Evolutionary conservation across 2,113 vertebrate genomes (phyloP), one percentile per base, ranked within the genome.

Genomic region (Myxocyprinus asiaticus): DNA sequence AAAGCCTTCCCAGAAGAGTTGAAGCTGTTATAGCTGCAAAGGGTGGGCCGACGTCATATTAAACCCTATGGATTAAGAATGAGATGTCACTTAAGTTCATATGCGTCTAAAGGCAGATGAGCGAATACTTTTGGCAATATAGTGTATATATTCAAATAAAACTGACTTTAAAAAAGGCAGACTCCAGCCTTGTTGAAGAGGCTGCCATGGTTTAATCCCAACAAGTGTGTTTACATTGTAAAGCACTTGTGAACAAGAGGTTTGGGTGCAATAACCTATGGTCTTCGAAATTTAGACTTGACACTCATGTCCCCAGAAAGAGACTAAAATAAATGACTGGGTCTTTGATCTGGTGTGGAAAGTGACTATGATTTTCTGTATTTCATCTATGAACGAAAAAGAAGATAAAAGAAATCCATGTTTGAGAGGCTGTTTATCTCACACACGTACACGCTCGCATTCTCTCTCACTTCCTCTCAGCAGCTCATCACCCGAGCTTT

Each of bases 401-500:
- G 45, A 63, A 63, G 59, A 50, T 63, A 15, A 75, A 75, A 75
- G 58, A 65, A 64, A 76, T 55, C 62, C 62, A 55, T 17, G 74
- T 55, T 65, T 76, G 62, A 76, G 33, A 65, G 61, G 9, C 62
- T 76, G 74, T 76, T 76, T 76, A 43, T 76, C 53, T 66, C 72
- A 75, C 72, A 63, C 22, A 33, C n/a, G n/a, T 33, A 33, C 22
- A 33, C 3, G 22, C 22, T 33, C 7, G 7, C 59, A 43, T 65
- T 77, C 67, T 77, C n/a, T 69, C 67, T 50, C 67, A 58, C 50
- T n/a, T 59, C 58, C 53, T 45, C 45, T 62, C 76, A 68, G 81
- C 69, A 67, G 62, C 66, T 67, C 66, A 14, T 76, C 81, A 58
- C 61, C 22, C 71, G 12, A 73, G 59, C 61, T 78, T 68, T 82